A percentile compares a stretch with the other conserved stretches of the same genome.
Evolutionary conservation across 2,797 vertebrate species (phyloP).

Genomic region (Phyllotis vaccarum): DNA sequence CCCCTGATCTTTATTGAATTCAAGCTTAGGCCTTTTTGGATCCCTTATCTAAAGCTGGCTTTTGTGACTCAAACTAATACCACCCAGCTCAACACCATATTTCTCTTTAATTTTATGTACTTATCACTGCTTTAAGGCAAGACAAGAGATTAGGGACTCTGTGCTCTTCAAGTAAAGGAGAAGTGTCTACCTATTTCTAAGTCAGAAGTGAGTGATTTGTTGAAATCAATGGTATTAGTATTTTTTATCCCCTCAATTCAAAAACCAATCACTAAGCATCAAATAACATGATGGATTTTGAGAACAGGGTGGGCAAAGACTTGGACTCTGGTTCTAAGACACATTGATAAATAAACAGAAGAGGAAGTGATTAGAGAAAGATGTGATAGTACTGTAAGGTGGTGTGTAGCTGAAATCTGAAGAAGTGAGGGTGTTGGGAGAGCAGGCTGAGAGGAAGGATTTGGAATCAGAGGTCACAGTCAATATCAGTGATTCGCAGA

Average conservation of each 20-base stretch:
- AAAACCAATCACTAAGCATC: constrained; percentile 52
- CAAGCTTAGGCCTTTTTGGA: constrained; percentile 50
- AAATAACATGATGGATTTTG: constrained; percentile 2
- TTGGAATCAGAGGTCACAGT: neutral
- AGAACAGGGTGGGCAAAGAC: neutral
- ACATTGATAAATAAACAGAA: constrained; percentile 13
- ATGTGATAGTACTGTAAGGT: neutral
- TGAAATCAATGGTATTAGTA: constrained; percentile 42
- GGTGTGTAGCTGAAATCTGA: neutral
- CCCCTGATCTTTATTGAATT: constrained; percentile 58
- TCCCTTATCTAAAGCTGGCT: constrained; percentile 74
- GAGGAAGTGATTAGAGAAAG: neutral
- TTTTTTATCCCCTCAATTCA: constrained; percentile 59
- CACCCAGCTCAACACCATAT: constrained; percentile 8
- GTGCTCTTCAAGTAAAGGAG: constrained; percentile 55
- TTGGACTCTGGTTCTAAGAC: neutral
- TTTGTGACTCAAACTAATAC: constrained; percentile 67
- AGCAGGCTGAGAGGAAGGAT: neutral
- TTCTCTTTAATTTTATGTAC: constrained; percentile 74
- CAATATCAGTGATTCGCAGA: neutral
- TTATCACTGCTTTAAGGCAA: constrained; percentile 65
- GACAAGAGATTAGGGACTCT: constrained; percentile 61
- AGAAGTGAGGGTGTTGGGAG: neutral
- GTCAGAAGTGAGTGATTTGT: constrained; percentile 59
- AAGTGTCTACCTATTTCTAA: constrained; percentile 44